A percentile compares a stretch with the other conserved stretches of the same genome.
phyloP scores from a whole-genome alignment of 2,113 vertebrate genomes.

The Phalacrocorax aristotelis region DNA sequence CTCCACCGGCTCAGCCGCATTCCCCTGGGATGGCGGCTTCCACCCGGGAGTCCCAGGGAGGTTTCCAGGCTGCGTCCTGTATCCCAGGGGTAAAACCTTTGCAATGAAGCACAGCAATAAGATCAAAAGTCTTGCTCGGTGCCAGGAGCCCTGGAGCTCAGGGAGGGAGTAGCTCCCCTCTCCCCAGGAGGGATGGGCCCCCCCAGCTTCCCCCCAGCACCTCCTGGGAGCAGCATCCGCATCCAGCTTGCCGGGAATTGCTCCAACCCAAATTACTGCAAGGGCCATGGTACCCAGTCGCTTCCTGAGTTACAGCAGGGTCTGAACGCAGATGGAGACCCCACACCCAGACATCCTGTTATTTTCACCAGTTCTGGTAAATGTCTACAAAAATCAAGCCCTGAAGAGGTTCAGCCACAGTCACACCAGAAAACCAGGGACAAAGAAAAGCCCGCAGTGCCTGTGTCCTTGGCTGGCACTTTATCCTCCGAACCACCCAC shows the following conservation, averaged over 20 bases:
- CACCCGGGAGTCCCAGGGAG: neutral
- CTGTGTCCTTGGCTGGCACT: neutral
- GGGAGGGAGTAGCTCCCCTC: neutral
- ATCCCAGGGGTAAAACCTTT: neutral
- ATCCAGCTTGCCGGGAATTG: neutral
- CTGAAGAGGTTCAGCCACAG: neutral
- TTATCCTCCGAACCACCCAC: neutral
- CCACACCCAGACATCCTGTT: neutral
- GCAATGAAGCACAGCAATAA: rapidly evolving
- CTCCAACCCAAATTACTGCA: neutral
- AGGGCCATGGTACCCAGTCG: neutral
- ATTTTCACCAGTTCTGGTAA: neutral
- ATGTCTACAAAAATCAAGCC: neutral
- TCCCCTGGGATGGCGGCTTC: rapidly evolving
- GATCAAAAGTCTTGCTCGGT: neutral
- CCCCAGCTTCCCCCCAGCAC: neutral
- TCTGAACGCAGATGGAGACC: neutral
- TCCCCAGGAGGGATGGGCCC: too few relatives aligned
- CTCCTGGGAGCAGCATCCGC: rapidly evolving
- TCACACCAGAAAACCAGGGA: neutral
- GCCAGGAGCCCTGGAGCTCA: neutral
- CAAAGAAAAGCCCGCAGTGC: neutral
- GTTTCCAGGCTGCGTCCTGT: neutral
- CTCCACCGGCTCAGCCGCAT: rapidly evolving
- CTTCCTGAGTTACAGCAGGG: too few relatives aligned